A percentile compares a stretch with the other conserved stretches of the same genome.
Evolutionary conservation across 2,113 vertebrate genomes (phyloP).

Genomic region (Grallaria varia): DNA sequence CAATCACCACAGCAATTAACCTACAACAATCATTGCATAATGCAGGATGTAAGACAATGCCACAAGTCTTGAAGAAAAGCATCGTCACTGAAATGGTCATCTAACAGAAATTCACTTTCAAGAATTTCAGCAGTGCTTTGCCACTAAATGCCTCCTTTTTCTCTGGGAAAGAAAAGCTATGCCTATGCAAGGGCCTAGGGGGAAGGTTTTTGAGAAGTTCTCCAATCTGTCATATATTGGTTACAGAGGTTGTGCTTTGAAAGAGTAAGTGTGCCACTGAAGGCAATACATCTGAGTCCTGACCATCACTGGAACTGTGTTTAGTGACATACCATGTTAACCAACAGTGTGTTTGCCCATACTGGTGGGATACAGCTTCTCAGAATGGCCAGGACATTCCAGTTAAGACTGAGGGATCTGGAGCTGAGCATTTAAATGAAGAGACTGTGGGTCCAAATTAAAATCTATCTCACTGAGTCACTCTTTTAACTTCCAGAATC

Average conservation of each 20-base stretch:
- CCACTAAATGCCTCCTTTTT: not conserved
- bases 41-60: rapidly evolving
- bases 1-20: not conserved
- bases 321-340: not conserved
- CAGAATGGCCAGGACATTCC: not conserved
- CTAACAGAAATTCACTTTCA: rapidly evolving
- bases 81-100: not conserved
- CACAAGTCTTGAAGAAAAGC: not conserved
- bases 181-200: rapidly evolving
- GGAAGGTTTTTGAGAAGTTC: not conserved
- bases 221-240: not conserved
- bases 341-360: not conserved
- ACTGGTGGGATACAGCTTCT: not conserved
- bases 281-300: rapidly evolving
- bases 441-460: not conserved
- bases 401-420: not conserved
- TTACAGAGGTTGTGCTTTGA: not conserved
- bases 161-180: not conserved
- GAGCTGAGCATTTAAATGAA: not conserved
- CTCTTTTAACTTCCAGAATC: not conserved
- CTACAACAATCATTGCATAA: not conserved
- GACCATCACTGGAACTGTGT: rapidly evolving
- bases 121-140: not conserved
- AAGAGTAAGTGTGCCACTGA: not conserved
- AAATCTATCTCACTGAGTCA: not conserved